Conservation (phyloP, 2,113 vertebrate genomes). For the Lycaon pictus region DNA sequence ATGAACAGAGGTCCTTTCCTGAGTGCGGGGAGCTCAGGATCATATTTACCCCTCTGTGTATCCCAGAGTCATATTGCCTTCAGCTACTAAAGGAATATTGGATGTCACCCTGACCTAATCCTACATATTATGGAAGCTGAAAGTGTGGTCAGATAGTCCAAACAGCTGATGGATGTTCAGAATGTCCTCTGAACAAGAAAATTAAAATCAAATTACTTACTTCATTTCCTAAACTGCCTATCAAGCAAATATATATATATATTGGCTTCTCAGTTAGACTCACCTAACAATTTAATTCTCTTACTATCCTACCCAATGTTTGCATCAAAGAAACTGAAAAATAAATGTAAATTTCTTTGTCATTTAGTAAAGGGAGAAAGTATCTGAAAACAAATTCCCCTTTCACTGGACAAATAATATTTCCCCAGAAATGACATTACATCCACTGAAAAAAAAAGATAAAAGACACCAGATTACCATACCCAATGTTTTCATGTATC, state of each 20-base stretch:
- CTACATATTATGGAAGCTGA: not conserved
- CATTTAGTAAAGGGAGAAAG: not conserved
- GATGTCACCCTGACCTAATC: not conserved
- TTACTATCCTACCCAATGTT: not conserved
- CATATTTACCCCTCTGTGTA: not conserved
- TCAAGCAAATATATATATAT: not conserved
- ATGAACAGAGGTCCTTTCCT: not conserved
- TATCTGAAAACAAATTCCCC: constrained; percentile 9
- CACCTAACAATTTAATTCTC: not conserved
- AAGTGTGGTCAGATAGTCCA: not conserved
- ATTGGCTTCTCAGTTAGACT: not conserved
- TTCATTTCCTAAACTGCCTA: not conserved
- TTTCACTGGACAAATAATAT: constrained; percentile 51
- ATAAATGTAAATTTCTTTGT: constrained; percentile 25
- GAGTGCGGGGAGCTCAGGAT: not conserved
- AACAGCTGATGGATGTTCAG: not conserved
- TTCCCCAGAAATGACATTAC: not conserved
- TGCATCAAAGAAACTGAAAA: constrained; percentile 44
- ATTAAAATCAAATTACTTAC: constrained; percentile 26
- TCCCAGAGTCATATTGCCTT: not conserved
- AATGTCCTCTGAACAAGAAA: constrained; percentile 32
- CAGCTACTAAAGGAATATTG: not conserved
- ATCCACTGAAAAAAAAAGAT: not conserved
- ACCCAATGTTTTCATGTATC: constrained; percentile 15
- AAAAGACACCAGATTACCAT: constrained; percentile 42